phyloP scores from a whole-genome alignment of 2,888 invertebrate genomes.

The Melieria crassipennis region DNA sequence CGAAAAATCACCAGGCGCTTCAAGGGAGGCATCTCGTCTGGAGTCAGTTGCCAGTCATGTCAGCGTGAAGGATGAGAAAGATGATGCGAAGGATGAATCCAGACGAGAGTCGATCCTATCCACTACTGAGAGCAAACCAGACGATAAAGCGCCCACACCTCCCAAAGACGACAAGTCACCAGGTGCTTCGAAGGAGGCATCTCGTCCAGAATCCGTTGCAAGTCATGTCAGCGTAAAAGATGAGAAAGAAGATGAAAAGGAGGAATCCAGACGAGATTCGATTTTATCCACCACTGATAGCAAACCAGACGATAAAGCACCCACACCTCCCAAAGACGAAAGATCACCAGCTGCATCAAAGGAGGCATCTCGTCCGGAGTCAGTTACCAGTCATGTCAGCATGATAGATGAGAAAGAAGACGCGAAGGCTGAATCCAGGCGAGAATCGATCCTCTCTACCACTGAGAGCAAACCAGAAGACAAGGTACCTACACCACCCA shows the following conservation, averaged over 20 bases:
- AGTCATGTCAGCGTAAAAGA: not conserved
- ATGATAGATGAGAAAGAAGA: conserved; percentile 24
- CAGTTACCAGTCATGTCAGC: conserved; percentile 21
- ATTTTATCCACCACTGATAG: conserved; percentile 21
- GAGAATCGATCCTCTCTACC: conserved; percentile 37
- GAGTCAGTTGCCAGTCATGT: conserved; percentile 36
- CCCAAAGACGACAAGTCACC: conserved; percentile 16
- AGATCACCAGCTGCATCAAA: conserved; percentile 28
- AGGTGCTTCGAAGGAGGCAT: conserved; percentile 43
- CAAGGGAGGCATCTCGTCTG: conserved; percentile 32
- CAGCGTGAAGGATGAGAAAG: conserved; percentile 30
- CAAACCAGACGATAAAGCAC: conserved; percentile 36
- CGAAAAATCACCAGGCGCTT: conserved; percentile 19
- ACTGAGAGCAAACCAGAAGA: conserved; percentile 31
- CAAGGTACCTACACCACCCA: conserved; percentile 10
- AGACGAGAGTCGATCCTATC: conserved; percentile 31
- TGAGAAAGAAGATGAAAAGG: conserved; percentile 7
- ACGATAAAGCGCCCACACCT: not conserved
- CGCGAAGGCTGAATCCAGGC: conserved; percentile 19
- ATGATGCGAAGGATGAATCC: conserved; percentile 7
- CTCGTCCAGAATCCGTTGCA: conserved; percentile 49
- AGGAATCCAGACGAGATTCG: conserved; percentile 27
- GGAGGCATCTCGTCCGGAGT: conserved; percentile 36
- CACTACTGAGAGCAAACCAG: conserved; percentile 22
- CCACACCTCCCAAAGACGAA: not conserved